Evolutionary conservation across 1,140 invertebrate species (phyloP), one percentile per base, ranked within the genome.

Genomic region (Augochlora pura): DNA sequence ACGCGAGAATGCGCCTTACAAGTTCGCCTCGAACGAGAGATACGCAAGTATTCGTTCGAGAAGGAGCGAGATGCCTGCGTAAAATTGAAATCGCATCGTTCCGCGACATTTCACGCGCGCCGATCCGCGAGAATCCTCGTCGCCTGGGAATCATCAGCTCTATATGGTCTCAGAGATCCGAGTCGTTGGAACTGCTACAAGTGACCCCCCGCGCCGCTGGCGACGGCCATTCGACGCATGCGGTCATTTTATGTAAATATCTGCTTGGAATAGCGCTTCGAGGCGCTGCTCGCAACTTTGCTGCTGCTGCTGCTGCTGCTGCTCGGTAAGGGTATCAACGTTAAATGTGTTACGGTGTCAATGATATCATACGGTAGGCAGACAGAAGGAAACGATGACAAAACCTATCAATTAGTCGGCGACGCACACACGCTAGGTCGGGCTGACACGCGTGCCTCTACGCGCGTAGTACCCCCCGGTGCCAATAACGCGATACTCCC

Each of bases 371-470:
- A 60, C 76, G 69, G 76, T 72, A 78, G 68, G 76, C 23, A 78
- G 69, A 72, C 76, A 78, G 76, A 78, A 72, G 76, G 60, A 78
- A 78, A 78, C 76, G 69, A 65, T 78, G 69, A 78, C 76, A 78
- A 78, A 78, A 78, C 49, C 68, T 78, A 78, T 78, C 68, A 72
- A 78, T 78, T 78, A 78, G 69, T 72, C 76, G 69, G 60, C 76
- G 60, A 8, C 49, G 49, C 25, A 52, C 25, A 42, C 60, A 72
- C 67, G 23, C 23, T 2, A 42, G 49, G 18, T 21, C 49, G 49
- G 49, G n/a, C 59, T 0, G 5, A 76, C 73, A 68, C 59, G 42
- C 75, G 66, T 32, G 46, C 27, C 0, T 71, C 2, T 70, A 32
- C 49, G 16, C 42, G 54, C 25, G 10, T 71, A 46, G 42, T 0